Evolutionary conservation across 2,888 invertebrate species (phyloP).

Genomic region (Nasonia oneida): DNA sequence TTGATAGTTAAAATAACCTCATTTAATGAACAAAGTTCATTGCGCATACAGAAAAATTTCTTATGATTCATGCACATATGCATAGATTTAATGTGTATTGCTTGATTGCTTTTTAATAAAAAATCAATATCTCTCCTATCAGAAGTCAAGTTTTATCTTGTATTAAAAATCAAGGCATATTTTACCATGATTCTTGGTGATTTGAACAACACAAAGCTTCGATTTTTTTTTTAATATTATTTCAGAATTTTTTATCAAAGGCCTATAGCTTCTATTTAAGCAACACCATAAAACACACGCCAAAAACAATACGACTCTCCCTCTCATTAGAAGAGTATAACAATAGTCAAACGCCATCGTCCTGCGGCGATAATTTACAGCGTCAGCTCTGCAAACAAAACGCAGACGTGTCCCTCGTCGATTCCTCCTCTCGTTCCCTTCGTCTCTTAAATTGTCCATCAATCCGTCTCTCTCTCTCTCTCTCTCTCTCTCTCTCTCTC

Average conservation of each 20-base stretch:
- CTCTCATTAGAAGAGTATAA: constrained; percentile 39
- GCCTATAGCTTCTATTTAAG: background rate
- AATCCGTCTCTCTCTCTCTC: constrained; percentile 31
- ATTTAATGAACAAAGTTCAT: background rate
- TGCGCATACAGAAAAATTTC: background rate
- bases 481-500: background rate
- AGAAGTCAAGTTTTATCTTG: no score
- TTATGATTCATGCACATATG: background rate
- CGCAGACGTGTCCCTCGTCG: constrained; percentile 43
- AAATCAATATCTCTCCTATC: no score
- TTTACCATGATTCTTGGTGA: no score
- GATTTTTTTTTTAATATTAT: no score
- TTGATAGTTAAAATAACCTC: constrained; percentile 17
- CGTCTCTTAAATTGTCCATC: constrained; percentile 40
- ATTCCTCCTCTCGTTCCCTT: constrained; percentile 13
- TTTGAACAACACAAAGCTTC: no score
- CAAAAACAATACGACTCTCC: background rate
- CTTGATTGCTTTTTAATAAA: no score
- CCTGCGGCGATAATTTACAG: constrained; percentile 36
- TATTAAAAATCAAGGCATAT: no score
- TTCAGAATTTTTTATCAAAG: no score
- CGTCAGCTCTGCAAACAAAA: constrained; percentile 57
- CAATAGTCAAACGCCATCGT: constrained; percentile 40
- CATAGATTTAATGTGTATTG: no score
- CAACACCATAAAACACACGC: background rate